Base-by-base conservation (phyloP, 2,113 vertebrate species). In the Anhinga anhinga region DNA sequence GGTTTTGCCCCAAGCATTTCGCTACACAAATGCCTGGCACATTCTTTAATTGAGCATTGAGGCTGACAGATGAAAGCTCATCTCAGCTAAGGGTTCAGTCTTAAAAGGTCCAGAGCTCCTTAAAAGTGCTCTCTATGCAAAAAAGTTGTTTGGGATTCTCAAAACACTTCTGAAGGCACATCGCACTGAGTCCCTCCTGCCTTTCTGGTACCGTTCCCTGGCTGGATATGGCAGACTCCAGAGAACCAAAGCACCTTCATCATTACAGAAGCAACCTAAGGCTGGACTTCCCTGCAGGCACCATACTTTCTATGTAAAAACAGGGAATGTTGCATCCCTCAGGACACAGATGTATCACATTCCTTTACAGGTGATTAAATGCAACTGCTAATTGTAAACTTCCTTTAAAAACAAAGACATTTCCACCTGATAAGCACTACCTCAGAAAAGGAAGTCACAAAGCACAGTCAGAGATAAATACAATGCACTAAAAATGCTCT, bases 141-240 rank as follows among this genome's bases (percentile, higher is more conserved):
- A 87, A 42, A 55, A 1, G 15, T 45, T 55, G 44, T 38, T 63
- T 70, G 34, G 13, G 29, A 53, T 81, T 38, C 53, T 93, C 49
- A 82, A 61, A 93, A 50, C 29, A 25, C 45, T 82, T 50, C 74
- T 72, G 70, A 70, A 93, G 58, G 36, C 0, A 0, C n/a, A n/a
- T 13, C 0, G 0, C 27, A 63, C 21, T 1, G 30, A 56, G 13
- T 76, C 78, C n/a, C 38, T 83, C 50, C 44, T 32, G 27, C 21
- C 34, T 47, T 63, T 83, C 59, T 56, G 44, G 34, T 81, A 45
- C 56, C n/a, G 17, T 36, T 80, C 61, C 38, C 67, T 81, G 14
- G 38, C 47, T 65, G 58, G 34, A 82, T 5, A 1, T 13, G 17
- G 62, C 36, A 80, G 56, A 62, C 15, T 45, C 22, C 20, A 88